Base-by-base conservation (phyloP, 2,888 invertebrate genomes). In the Cistogaster globosa region DNA sequence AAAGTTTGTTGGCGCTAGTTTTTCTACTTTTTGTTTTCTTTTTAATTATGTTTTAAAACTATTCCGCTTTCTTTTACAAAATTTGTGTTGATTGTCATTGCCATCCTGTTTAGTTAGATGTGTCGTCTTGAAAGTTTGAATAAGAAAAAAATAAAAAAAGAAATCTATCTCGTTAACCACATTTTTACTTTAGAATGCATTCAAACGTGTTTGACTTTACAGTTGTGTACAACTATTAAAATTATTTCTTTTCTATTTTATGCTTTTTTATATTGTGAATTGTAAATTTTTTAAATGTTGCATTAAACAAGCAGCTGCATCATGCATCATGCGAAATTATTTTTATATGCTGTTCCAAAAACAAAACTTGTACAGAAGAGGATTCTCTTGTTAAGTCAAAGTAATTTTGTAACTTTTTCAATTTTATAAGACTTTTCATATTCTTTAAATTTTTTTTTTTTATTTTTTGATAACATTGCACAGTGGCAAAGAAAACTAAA, bases 181-280 rank as follows among this genome's bases (percentile, higher is more conserved):
- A 74, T 74, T 72, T 80, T 63, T 60, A 53, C 53, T 68, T 48
- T 0, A 76, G 67, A 45, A 82, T 42, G 26, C 68, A 69, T 69
- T 79, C 75, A 80, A 84, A 84, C 84, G 77, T 78, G 84, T 84
- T 84, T 74, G 63, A 58, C 57, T 81, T 84, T 78, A 84, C 84
- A 74, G 81, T 84, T 84, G 72, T 63, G 62, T 26, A 48, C 48
- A 16, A 55, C 67, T 65, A 68, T 42, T 69, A 75, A 81, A 81
- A 48, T 69, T 48, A 62, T 81, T 57, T 12, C 11, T 81, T 81
- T 75, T 75, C 63, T 63, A 11, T 81, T 75, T 42, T 20, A 62
- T 16, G 51, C 55, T 42, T 62, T 69, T 63, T 57, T 20, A 38
- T 67, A 5, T 38, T 32, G 36, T 38, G 81, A 57, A 85, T 75